Conservation (phyloP, 1,140 invertebrate genomes). For the Bombus confusus region DNA sequence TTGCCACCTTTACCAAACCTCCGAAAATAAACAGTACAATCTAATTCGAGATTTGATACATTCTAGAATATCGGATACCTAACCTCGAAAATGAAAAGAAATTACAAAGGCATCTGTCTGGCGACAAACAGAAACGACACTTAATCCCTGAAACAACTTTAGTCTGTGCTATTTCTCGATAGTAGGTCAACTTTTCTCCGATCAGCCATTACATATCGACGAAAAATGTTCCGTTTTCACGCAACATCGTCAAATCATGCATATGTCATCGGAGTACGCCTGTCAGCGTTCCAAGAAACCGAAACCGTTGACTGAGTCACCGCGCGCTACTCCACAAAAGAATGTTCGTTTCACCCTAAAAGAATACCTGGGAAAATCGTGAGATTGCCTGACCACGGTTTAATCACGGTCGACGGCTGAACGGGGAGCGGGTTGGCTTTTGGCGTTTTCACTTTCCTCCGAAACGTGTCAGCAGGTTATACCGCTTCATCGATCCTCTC, state of each 20-base stretch:
- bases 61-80: too few species aligned
- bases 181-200: too few species aligned
- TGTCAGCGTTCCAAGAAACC: slow-evolving; percentile 11
- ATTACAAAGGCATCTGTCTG: too few species aligned
- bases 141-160: too few species aligned
- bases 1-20: too few species aligned
- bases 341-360: not conserved
- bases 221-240: not conserved
- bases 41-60: too few species aligned
- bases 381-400: not conserved
- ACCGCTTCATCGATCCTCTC: slow-evolving; percentile 58
- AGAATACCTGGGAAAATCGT: not conserved
- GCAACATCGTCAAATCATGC: not conserved
- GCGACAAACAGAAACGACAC: too few species aligned
- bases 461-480: slow-evolving; percentile 52
- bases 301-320: not conserved
- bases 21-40: too few species aligned
- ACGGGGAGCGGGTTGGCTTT: slow-evolving; percentile 42
- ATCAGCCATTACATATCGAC: too few species aligned
- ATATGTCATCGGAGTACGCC: not conserved
- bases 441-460: slow-evolving; percentile 57
- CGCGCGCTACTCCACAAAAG: not conserved
- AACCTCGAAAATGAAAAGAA: too few species aligned
- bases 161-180: too few species aligned
- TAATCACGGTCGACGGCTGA: not conserved